Percentiles rank a stretch among this genome's conserved stretches.
These are phyloP conservation scores for Poeciliopsis infans DNA, from an alignment of 2,797 vertebrate genomes.

Conservation along the genomic window DNA sequence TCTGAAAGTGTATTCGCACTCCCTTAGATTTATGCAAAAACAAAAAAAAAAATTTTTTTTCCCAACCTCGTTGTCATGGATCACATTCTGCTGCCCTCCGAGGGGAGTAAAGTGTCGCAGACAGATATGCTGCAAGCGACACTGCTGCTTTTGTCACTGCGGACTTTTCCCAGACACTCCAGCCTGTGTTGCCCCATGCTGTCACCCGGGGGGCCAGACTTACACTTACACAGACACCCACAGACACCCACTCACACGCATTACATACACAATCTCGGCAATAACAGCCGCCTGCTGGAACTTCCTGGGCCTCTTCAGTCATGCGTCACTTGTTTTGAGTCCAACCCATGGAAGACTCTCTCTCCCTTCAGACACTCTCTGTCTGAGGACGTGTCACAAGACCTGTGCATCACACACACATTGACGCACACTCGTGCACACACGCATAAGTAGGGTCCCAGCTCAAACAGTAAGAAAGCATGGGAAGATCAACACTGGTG, in stretches of 20 bases:
- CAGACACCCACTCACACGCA: slow-evolving; percentile 1
- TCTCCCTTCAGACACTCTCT: slow-evolving; percentile 58
- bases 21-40: not conserved
- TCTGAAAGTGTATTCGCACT: not conserved
- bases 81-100: slow-evolving; percentile 21
- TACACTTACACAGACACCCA: slow-evolving; percentile 34
- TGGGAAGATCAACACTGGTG: slow-evolving; percentile 18
- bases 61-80: slow-evolving; percentile 10
- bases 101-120: slow-evolving; percentile 43
- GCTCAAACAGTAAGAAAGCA: slow-evolving; percentile 7
- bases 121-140: slow-evolving; percentile 61
- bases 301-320: slow-evolving; percentile 75
- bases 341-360: slow-evolving; percentile 66
- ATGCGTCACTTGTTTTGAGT: slow-evolving; percentile 79
- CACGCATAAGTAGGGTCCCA: slow-evolving; percentile 1
- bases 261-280: slow-evolving; percentile 54
- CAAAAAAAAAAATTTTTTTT: not conserved
- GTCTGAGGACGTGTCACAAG: slow-evolving; percentile 64
- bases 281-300: slow-evolving; percentile 73
- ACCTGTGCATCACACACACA: slow-evolving; percentile 38
- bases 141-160: slow-evolving; percentile 68
- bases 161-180: slow-evolving; percentile 71
- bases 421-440: slow-evolving; percentile 8
- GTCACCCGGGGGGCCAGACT: slow-evolving; percentile 59
- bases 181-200: slow-evolving; percentile 67